Percentiles rank a stretch among this genome's conserved stretches.
Conservation (phyloP, 2,888 invertebrate species). For the Tolmerus cingulatus region DNA sequence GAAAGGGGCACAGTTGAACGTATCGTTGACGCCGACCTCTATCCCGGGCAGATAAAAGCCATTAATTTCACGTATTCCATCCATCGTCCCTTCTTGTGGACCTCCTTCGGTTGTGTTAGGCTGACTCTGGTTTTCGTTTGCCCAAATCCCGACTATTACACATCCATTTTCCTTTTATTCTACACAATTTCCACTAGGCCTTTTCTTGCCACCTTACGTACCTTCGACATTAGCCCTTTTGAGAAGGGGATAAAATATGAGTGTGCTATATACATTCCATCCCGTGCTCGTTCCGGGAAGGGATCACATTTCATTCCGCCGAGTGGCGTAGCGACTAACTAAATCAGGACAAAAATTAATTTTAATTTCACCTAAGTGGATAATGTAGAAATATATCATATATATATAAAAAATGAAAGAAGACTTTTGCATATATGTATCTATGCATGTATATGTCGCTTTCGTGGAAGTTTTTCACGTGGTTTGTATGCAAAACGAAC, state of each 20-base stretch:
- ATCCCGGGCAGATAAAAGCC: neutral
- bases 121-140: neutral
- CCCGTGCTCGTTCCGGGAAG: neutral
- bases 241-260: neutral
- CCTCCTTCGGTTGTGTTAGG: neutral
- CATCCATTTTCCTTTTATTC: neutral
- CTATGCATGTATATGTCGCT: too few species aligned
- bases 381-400: neutral
- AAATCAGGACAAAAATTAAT: neutral
- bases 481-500: neutral
- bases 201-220: neutral
- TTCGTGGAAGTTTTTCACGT: neutral
- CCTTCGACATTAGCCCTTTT: neutral
- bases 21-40: neutral
- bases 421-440: neutral
- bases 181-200: neutral
- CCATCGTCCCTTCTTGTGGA: neutral
- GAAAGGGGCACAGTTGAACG: neutral
- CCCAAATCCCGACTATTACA: neutral
- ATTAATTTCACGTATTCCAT: neutral
- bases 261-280: neutral
- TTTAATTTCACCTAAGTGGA: neutral
- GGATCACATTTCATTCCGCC: neutral
- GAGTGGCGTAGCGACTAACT: neutral
- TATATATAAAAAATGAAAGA: neutral